Conservation (phyloP, 2,797 vertebrate genomes). For the Lates japonicus region DNA sequence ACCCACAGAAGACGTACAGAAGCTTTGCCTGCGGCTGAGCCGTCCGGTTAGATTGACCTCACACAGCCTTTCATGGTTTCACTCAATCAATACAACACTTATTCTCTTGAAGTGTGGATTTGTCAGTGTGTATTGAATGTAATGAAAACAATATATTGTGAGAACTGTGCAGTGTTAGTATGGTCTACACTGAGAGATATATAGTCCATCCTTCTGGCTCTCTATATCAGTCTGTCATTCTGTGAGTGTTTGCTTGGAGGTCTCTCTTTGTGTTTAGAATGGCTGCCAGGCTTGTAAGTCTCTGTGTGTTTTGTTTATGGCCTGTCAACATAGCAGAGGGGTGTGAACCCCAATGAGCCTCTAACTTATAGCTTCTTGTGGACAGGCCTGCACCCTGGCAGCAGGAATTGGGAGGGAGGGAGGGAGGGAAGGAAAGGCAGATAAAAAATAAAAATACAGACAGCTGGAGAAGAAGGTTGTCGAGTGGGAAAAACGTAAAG, state of each 20-base stretch:
- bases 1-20: not conserved
- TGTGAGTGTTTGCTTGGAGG: slow-evolving; percentile 62
- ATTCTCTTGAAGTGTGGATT: slow-evolving; percentile 4
- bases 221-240: slow-evolving; percentile 23
- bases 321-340: slow-evolving; percentile 77
- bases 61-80: not conserved
- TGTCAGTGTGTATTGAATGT: not conserved
- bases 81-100: slow-evolving; percentile 13
- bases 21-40: slow-evolving; percentile 12
- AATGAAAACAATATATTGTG: not conserved
- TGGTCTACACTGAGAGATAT: not conserved
- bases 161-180: no score
- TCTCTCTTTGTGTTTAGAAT: slow-evolving; percentile 68
- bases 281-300: slow-evolving; percentile 46
- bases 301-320: slow-evolving; percentile 82
- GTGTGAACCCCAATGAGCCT: slow-evolving; percentile 61
- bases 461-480: not conserved
- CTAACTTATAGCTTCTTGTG: slow-evolving; percentile 8
- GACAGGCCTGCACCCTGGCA: slow-evolving; percentile 1
- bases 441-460: no score
- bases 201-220: not conserved
- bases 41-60: slow-evolving; percentile 10
- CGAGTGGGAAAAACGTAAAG: not conserved
- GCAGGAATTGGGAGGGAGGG: not conserved
- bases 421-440: not conserved